Conservation (phyloP, 2,888 invertebrate genomes). For the Hermaeophaga mercurialis region DNA sequence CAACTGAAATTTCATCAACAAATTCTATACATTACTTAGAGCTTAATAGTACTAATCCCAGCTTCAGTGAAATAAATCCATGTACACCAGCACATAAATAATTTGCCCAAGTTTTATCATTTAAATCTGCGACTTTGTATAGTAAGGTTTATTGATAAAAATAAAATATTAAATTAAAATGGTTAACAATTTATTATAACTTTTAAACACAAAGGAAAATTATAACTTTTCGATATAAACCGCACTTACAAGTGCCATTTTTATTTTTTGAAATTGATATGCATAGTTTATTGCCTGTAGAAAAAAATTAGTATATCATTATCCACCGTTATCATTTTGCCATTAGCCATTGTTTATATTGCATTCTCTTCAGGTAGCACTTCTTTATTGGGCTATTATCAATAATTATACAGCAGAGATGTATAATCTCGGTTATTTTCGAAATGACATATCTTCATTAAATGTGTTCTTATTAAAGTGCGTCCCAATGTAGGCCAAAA, state of each 20-base stretch:
- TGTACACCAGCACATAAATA: no score
- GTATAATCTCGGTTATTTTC: constrained; percentile 1
- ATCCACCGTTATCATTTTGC: constrained; percentile 1
- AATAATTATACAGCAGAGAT: not conserved
- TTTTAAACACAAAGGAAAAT: no score
- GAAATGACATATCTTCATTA: not conserved
- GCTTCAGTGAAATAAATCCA: not conserved
- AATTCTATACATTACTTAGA: not conserved
- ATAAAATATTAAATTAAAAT: no score
- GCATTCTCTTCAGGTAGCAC: not conserved
- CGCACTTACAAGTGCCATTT: no score
- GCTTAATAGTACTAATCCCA: not conserved
- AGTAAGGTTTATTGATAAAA: no score
- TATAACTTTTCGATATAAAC: no score
- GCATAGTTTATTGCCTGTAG: not conserved
- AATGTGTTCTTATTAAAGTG: not conserved
- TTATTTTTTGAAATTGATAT: not conserved
- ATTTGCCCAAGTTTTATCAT: no score
- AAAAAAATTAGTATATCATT: not conserved
- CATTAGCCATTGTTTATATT: constrained; percentile 1
- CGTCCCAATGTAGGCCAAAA: not conserved
- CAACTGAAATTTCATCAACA: not conserved
- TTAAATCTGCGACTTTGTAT: no score
- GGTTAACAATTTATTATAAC: no score
- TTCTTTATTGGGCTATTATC: not conserved